phyloP scores from a whole-genome alignment of 2,113 vertebrate genomes.

The Bubo blakistoni region DNA sequence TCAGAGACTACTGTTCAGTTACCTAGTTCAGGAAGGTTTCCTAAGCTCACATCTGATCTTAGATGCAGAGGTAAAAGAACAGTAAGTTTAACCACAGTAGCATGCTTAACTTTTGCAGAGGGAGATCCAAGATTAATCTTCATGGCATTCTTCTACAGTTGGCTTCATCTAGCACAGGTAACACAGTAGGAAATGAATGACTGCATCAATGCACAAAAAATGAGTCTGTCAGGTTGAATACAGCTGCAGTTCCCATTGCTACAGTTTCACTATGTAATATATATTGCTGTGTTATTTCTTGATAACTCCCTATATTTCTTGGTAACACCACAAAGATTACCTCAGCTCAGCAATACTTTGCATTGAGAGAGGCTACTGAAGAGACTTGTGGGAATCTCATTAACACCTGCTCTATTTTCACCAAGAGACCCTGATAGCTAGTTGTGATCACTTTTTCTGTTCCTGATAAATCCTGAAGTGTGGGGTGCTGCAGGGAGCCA shows the following conservation, averaged over 20 bases:
- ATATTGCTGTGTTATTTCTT: background rate
- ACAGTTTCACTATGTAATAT: background rate
- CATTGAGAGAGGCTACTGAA: background rate
- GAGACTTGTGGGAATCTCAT: background rate
- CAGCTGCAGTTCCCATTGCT: background rate
- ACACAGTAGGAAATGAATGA: background rate
- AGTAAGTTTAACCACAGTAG: background rate
- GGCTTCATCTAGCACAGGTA: background rate
- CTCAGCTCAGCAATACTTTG: background rate
- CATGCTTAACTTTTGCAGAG: background rate
- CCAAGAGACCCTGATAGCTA: background rate
- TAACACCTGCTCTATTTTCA: conserved; percentile 4
- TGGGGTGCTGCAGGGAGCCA: background rate
- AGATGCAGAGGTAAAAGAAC: background rate
- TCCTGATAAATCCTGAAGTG: background rate
- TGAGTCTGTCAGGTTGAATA: background rate
- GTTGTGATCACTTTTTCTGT: background rate
- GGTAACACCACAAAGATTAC: background rate
- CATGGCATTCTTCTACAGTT: background rate
- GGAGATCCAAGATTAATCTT: background rate
- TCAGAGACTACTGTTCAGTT: background rate
- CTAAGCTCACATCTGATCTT: background rate
- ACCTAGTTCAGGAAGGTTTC: background rate
- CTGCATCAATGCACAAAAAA: background rate
- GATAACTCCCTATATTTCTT: background rate